Conservation (phyloP, 2,113 vertebrate genomes). For the Oreochromis tanganicae region DNA sequence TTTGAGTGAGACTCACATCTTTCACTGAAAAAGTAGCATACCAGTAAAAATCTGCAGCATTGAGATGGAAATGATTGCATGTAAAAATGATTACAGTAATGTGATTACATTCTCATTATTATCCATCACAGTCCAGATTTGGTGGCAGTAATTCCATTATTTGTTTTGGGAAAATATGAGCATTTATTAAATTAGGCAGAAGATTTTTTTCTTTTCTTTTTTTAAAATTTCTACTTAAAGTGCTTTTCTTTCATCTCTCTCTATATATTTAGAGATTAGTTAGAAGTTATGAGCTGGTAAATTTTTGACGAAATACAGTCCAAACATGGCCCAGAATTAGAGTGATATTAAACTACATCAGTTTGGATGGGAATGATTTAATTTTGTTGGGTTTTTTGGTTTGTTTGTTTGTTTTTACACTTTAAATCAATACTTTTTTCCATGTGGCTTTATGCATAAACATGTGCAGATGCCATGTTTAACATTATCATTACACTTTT, state of each 20-base stretch:
- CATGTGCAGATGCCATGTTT: neutral
- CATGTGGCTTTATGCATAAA: neutral
- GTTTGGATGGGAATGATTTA: neutral
- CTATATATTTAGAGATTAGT: neutral
- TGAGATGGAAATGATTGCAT: conserved; percentile 39
- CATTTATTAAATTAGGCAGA: neutral
- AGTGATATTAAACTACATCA: neutral
- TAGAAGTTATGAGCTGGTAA: neutral
- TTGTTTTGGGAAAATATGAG: neutral
- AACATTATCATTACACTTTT: neutral
- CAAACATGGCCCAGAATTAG: neutral
- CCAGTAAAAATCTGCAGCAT: neutral
- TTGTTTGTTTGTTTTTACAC: neutral
- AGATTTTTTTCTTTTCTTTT: neutral
- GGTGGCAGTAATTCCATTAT: neutral
- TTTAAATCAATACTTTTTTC: neutral
- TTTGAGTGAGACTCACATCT: neutral
- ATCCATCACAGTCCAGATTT: conserved; percentile 28
- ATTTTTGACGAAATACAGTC: neutral
- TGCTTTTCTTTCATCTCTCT: neutral
- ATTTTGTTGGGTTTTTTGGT: neutral
- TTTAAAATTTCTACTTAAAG: neutral
- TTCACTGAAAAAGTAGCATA: neutral
- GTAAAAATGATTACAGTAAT: conserved; percentile 21
- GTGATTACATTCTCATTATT: neutral